A percentile compares a stretch with the other conserved stretches of the same genome.
phyloP scores from a whole-genome alignment of 2,888 invertebrate species.

The Lymantria monacha region DNA sequence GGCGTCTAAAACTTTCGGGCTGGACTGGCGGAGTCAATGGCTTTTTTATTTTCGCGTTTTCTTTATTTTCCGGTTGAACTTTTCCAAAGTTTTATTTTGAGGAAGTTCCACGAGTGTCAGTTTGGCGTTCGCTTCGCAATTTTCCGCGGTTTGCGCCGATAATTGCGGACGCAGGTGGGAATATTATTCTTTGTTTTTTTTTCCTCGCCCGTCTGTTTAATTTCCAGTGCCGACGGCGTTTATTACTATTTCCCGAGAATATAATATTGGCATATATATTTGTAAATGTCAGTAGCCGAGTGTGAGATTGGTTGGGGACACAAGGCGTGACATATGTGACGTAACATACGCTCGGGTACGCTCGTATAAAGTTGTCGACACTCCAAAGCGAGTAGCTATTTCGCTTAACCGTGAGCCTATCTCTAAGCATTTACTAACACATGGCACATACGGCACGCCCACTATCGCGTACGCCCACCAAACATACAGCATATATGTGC shows the following conservation, averaged over 20 bases:
- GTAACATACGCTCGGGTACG: constrained; percentile 23
- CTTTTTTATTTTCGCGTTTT: constrained; percentile 79
- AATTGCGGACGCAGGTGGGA: constrained; percentile 78
- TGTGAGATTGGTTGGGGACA: constrained; percentile 24
- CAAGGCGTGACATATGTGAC: constrained; percentile 22
- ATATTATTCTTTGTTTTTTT: constrained; percentile 47
- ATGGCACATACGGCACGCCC: constrained; percentile 60
- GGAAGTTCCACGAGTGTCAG: constrained; percentile 79
- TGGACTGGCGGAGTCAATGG: constrained; percentile 77
- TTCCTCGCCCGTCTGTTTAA: constrained; percentile 38
- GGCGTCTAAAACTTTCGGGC: constrained; percentile 69
- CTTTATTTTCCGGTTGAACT: constrained; percentile 79
- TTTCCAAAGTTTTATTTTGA: constrained; percentile 76
- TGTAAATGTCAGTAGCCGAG: constrained; percentile 12
- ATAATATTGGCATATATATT: constrained; percentile 3
- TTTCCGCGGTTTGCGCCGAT: constrained; percentile 77
- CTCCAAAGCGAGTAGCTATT: constrained; percentile 34
- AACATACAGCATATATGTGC: constrained; percentile 51
- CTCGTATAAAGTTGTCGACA: constrained; percentile 22
- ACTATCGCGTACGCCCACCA: constrained; percentile 55
- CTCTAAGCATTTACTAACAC: constrained; percentile 52
- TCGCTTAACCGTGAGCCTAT: constrained; percentile 43
- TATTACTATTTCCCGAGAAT: constrained; percentile 34
- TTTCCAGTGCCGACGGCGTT: constrained; percentile 31
- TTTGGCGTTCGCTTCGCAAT: constrained; percentile 74